Base-by-base conservation (phyloP, 1,140 invertebrate genomes). In the Proctacanthus coquilletti region DNA sequence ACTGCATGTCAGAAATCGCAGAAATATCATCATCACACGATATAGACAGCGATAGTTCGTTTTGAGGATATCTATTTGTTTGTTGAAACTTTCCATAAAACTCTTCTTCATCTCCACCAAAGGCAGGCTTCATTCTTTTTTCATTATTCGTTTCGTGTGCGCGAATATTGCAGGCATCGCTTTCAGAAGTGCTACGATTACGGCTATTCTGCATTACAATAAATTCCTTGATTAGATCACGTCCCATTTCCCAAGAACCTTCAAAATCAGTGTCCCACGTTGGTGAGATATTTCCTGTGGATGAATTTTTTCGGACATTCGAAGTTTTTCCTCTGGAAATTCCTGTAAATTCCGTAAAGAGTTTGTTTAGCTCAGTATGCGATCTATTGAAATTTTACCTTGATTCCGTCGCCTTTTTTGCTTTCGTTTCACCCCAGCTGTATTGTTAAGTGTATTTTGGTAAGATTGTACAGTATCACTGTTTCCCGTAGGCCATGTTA, bases 221-320 rank as follows among this genome's bases (percentile, higher is more conserved):
- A 34, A 47, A 47, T 33, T 47, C 45, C 31, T 44, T 42, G 3
- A 47, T 47, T 29, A 47, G 14, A 41, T 47, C 45, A 5, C 34
- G 38, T 19, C 45, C 45, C 45, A 47, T 47, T 37, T 47, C 45
- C 45, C 45, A 47, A 38, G 39, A 38, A 17, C 45, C 45, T 27
- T 45, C 41, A 21, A 47, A 47, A 38, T 47, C 45, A 2, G 45
- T 47, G 41, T 47, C 45, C 45, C 45, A 47, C 15, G 38, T 40
- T 21, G 40, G 40, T 5, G 40, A 43, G 4, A 27, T 17, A 18
- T 38, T 43, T 14, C 42, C 18, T 4, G 8, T 10, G 21, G 3
- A 38, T 14, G 36, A 25, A 15, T 29, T 30, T 40, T 45, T 45
- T n/a, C 44, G 44, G 30, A 21, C 11, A 37, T 34, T 42, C 30